These are phyloP conservation scores for Halictus quadricinctus DNA, from an alignment of 2,888 invertebrate species.

Conservation along the genomic window DNA sequence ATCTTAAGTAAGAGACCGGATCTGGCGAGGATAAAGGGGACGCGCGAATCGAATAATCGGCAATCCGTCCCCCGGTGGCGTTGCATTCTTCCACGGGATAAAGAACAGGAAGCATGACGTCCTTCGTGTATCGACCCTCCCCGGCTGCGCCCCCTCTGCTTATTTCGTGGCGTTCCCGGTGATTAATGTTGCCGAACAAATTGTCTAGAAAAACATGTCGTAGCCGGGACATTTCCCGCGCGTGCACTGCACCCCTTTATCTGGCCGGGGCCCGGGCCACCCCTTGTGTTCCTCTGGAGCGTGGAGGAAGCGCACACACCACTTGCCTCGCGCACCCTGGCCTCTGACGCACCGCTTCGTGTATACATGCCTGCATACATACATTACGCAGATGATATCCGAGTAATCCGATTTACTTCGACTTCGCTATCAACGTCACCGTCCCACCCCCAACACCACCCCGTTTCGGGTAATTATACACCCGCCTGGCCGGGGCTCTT, in stretches of 20 bases:
- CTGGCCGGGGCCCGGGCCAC: conserved; percentile 76
- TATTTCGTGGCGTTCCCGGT: conserved; percentile 74
- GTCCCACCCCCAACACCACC: conserved; percentile 62
- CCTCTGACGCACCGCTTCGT: conserved; percentile 58
- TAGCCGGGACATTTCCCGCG: conserved; percentile 77
- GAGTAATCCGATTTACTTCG: conserved; percentile 82
- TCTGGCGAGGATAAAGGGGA: background rate
- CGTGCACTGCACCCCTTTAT: conserved; percentile 81
- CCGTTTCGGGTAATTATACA: conserved; percentile 80
- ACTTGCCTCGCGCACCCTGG: conserved; percentile 48
- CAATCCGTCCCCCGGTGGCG: conserved; percentile 46
- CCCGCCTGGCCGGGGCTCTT: conserved; percentile 52
- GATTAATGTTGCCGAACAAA: conserved; percentile 84
- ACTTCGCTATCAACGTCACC: conserved; percentile 81
- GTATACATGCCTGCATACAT: conserved; percentile 73
- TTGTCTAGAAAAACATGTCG: conserved; percentile 84
- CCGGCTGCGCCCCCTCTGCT: conserved; percentile 41
- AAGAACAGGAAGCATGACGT: conserved; percentile 57
- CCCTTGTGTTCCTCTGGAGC: conserved; percentile 76
- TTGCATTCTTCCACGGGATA: conserved; percentile 48
- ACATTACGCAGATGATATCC: conserved; percentile 82
- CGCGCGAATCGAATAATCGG: conserved; percentile 49
- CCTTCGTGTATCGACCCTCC: conserved; percentile 49
- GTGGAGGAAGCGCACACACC: conserved; percentile 69
- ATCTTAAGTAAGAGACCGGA: conserved; percentile 2